Base-by-base conservation (phyloP, 1,140 invertebrate genomes). In the Bombus superbus region DNA sequence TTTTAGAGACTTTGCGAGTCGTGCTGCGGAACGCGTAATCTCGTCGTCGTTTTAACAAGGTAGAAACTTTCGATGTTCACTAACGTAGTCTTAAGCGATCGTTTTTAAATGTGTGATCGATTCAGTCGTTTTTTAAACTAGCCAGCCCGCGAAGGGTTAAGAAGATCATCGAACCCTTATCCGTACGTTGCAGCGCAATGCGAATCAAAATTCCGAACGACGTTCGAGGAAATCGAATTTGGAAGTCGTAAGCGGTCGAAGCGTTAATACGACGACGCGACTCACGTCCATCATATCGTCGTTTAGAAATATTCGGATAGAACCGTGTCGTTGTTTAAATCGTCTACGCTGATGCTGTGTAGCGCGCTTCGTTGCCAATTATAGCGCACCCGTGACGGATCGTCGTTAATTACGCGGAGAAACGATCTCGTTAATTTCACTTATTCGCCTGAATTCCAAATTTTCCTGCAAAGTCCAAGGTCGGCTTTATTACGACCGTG, bases 141-240 rank as follows among this genome's bases (percentile, higher is more conserved):
- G 81, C 13, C 28, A 66, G 64, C 53, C 15, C 15, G 47, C n/a
- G 47, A 83, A 78, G 82, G 72, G 76, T 85, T 85, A 72, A 80
- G 76, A 72, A 80, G 53, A 47, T 47, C 13, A 40, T 77, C 81
- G 38, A 77, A 76, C 32, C 28, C 57, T 38, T 35, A 28, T n/a
- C 44, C 62, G n/a, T 64, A 22, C 22, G 9, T 22, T 8, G 22
- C 68, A 76, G n/a, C 53, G 35, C 4, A 11, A 44, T 15, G 22
- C 59, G 59, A n/a, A 44, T 53, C 32, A n/a, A 64, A 62, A 44
- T 73, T 11, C 42, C 40, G 13, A 66, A 40, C 47, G 10, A 44
- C 25, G 13, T 44, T n/a, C 42, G 25, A 25, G 18, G 8, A 25
- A 68, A 38, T 68, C 3, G 8, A 68, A 66, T 35, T 62, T 8